These are phyloP conservation scores for Melanogrammus aeglefinus DNA, from an alignment of 2,797 vertebrate species.

Conservation along the genomic window DNA sequence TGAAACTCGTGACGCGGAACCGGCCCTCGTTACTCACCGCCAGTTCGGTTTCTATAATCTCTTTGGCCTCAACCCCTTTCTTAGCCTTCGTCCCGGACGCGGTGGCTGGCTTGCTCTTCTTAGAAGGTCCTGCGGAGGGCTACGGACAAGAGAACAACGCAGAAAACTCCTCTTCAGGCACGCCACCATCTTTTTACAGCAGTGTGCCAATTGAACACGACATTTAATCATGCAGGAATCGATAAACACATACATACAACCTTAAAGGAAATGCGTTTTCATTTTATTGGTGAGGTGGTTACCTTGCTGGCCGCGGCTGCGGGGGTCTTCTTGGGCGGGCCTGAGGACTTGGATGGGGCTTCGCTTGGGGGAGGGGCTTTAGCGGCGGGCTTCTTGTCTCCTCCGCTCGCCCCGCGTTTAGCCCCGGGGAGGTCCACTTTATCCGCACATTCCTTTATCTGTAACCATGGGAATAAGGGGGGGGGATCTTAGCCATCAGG, in stretches of 20 bases:
- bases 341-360: slow-evolving; percentile 68
- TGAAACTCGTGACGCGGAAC: neutral
- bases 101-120: slow-evolving; percentile 82
- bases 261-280: neutral
- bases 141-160: slow-evolving; percentile 41
- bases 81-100: slow-evolving; percentile 79
- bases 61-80: slow-evolving; percentile 82
- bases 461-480: slow-evolving; percentile 5
- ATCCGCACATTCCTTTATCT: slow-evolving; percentile 96
- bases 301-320: slow-evolving; percentile 75
- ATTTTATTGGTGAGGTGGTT: neutral
- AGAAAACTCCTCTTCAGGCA: neutral
- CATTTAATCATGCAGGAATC: neutral
- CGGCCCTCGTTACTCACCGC: slow-evolving; percentile 77
- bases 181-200: neutral
- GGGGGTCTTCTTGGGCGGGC: slow-evolving; percentile 78
- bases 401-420: slow-evolving; percentile 76
- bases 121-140: slow-evolving; percentile 76
- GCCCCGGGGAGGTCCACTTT: slow-evolving; percentile 87
- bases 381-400: slow-evolving; percentile 79
- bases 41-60: slow-evolving; percentile 84
- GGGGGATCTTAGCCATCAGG: neutral
- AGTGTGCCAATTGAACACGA: neutral
- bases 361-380: slow-evolving; percentile 74
- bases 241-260: neutral